Evolutionary conservation across 2,888 invertebrate genomes (phyloP), one percentile per base, ranked within the genome.

Genomic region (Pollenia griseotomentosa): DNA sequence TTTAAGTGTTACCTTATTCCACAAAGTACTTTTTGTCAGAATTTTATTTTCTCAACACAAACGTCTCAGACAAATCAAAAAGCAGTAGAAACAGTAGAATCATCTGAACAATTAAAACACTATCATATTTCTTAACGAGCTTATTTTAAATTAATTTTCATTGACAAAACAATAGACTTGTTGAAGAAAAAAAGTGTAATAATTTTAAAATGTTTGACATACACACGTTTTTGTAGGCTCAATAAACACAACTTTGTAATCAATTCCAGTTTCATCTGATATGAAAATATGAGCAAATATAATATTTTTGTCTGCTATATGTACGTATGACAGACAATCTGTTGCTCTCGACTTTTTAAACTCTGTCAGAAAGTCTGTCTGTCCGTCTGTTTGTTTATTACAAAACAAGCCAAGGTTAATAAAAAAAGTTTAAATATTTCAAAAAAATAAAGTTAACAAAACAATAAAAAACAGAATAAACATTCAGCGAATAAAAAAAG

Each of bases 61-160:
- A 40, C 7, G 11, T 23, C n/a, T 8, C 51, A 51, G 46, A 5
- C 12, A 63, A 63, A 51, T 61, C 23, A 48, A 70, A 66, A 65
- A 57, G n/a, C n/a, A n/a, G n/a, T n/a, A n/a, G n/a, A n/a, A 75
- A 55, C 70, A 75, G 42, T 44, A 44, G 51, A 66, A 78, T 71
- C 6, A 66, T 80, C 44, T 73, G 51, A 87, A 65, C 84, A 84
- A 87, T 87, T 87, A 84, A 78, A 78, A 74, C 74, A 74, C 77
- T 66, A 87, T 87, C 84, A 83, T 74, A 87, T 87, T 84, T 84
- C 83, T 81, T 66, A 73, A 74, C 46, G 19, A 57, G 51, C n/a
- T 68, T 71, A 63, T 46, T 55, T 42, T 42, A 9, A 33, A 80
- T 53, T 55, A 10, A 66, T 42, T 78, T 78, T 73, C 83, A 84